Evolutionary conservation across 1,140 invertebrate genomes (phyloP), one percentile per base, ranked within the genome.

Genomic region (Drosophila truncata): DNA sequence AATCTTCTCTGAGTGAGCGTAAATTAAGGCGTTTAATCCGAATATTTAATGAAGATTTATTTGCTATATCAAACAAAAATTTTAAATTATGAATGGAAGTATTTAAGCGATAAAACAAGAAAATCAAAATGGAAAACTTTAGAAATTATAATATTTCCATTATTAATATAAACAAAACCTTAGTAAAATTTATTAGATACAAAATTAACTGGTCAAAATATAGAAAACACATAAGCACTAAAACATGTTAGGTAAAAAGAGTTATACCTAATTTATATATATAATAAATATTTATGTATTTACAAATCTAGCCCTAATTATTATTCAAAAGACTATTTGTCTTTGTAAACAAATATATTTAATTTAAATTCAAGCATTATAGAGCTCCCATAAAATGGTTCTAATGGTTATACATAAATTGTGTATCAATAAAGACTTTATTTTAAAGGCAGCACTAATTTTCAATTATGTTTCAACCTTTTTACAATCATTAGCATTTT

Each of bases 11-110:
- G 4, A 33, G 49, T 4, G 6, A 54, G 31, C 31, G 4, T 23
- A 37, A 1, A 37, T 37, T 37, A 54, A 54, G 50, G 50, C 50
- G 14, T 54, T 54, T 54, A 54, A 54, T 54, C 3, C 14, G 50
- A n/a, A 54, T 54, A 54, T 54, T 35, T 54, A 54, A 54, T 54
- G 20, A 54, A 23, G 14, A 54, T 35, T 54, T 54, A 54, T 23
- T 35, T 23, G 8, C 18, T 54, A 0, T 6, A 13, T 33, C 29
- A 20, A 4, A n/a, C n/a, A n/a, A 11, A 35, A 16, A 23, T 18
- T 35, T 54, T 23, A 35, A 54, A 23, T 11, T 54, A 23, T 54
- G 4, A 35, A 10, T 16, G 8, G 4, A 35, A 35, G 35, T n/a
- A n/a, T n/a, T 16, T 16, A 11, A 10, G 8, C 10, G 8, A 35